Conservation (phyloP, 2,113 vertebrate genomes). For the Fulmarus glacialis region DNA sequence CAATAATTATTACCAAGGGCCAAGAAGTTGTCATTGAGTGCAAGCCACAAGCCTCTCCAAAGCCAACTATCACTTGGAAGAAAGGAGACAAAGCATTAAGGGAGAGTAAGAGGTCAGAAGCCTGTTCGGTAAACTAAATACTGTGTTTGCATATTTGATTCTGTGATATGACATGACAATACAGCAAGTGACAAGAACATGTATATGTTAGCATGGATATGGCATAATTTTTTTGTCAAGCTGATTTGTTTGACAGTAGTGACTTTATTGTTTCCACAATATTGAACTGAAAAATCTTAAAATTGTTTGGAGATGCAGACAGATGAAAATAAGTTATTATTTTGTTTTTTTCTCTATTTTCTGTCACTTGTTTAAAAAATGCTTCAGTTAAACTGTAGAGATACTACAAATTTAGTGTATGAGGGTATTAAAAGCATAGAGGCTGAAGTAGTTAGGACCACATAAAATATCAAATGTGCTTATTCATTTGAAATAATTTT, state of each 20-base stretch:
- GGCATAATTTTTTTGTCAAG: not conserved
- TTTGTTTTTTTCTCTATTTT: not conserved
- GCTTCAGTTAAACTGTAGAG: not conserved
- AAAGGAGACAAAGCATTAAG: constrained; percentile 85
- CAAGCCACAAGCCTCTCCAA: constrained; percentile 90
- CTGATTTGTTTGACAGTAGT: not conserved
- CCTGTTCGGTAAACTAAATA: constrained; percentile 19
- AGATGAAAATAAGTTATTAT: not conserved
- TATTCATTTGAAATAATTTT: constrained; percentile 14
- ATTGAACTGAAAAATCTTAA: not conserved
- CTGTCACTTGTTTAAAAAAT: not conserved
- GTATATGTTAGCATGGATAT: not conserved
- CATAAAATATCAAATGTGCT: not conserved
- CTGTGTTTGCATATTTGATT: not conserved
- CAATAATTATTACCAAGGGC: constrained; percentile 87
- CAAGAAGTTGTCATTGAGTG: constrained; percentile 89
- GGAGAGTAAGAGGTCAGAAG: constrained; percentile 87
- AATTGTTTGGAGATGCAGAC: not conserved
- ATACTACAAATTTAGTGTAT: not conserved
- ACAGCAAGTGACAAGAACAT: not conserved
- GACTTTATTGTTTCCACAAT: not conserved
- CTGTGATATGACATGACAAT: not conserved
- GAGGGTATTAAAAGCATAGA: not conserved
- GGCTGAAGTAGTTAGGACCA: not conserved
- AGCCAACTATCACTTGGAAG: constrained; percentile 90